Percentiles rank a stretch among this genome's conserved stretches.
Conservation (phyloP, 2,797 vertebrate species). For the Anas acuta region DNA sequence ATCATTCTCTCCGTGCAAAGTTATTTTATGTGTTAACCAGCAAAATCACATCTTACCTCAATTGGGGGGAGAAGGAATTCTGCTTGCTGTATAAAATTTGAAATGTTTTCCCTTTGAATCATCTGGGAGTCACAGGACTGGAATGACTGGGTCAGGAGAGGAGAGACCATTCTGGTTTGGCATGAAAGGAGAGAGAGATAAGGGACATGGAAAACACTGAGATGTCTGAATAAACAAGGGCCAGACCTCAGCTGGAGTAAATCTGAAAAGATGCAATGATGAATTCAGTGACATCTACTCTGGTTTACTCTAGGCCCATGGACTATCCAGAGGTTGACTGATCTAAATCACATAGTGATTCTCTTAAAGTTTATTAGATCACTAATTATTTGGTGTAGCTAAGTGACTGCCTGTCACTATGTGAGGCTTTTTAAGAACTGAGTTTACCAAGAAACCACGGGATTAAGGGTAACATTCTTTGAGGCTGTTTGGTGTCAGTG, state of each 20-base stretch:
- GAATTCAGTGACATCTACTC: neutral
- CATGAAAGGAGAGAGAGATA: neutral
- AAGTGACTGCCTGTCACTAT: neutral
- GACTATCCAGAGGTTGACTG: neutral
- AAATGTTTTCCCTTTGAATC: neutral
- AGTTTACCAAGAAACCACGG: slow-evolving; percentile 2
- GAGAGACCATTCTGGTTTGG: slow-evolving; percentile 23
- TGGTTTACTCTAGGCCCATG: neutral
- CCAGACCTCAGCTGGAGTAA: slow-evolving; percentile 2
- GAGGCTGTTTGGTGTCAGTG: neutral
- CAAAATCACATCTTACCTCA: neutral
- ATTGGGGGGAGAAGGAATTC: neutral
- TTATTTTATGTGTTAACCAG: neutral
- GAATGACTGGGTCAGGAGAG: neutral
- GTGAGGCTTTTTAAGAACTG: slow-evolving; percentile 5
- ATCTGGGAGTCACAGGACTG: neutral
- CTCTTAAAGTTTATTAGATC: neutral
- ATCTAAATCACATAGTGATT: neutral
- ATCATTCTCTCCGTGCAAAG: neutral
- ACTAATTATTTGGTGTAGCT: slow-evolving; percentile 13
- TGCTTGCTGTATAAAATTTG: neutral
- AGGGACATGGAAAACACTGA: neutral
- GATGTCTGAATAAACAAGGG: slow-evolving; percentile 16
- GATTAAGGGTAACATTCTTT: neutral
- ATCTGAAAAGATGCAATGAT: neutral